A percentile compares a stretch with the other conserved stretches of the same genome.
phyloP scores from a whole-genome alignment of 2,113 vertebrate genomes.

The Cranoglanis bouderius region DNA sequence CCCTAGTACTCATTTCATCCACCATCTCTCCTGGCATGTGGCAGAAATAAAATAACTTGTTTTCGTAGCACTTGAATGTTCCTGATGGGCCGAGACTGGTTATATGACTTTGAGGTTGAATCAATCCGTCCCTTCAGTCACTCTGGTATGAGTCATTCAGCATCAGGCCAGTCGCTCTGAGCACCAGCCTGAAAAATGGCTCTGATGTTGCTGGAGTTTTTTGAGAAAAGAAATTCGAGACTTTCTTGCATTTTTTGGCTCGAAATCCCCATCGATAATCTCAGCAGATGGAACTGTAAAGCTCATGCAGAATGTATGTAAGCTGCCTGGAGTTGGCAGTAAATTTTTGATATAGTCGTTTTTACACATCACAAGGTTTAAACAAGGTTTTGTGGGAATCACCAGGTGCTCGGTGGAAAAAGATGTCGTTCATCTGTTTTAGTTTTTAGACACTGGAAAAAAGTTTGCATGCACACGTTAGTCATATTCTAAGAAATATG shows the following conservation, averaged over 20 bases:
- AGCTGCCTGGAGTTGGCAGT: background rate
- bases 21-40: background rate
- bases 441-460: background rate
- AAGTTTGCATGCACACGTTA: background rate
- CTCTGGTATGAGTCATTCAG: constrained; percentile 21
- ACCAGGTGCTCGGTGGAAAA: background rate
- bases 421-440: background rate
- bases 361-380: background rate
- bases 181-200: constrained; percentile 28
- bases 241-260: background rate
- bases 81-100: background rate
- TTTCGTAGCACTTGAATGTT: background rate
- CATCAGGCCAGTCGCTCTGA: constrained; percentile 9
- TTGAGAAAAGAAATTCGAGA: constrained; percentile 15
- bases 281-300: background rate
- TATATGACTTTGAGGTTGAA: background rate
- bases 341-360: background rate
- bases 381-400: background rate
- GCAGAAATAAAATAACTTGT: constrained; percentile 15
- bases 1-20: constrained; percentile 16
- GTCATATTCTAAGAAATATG: no score
- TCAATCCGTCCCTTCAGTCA: constrained; percentile 22
- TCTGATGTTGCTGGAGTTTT: constrained; percentile 17
- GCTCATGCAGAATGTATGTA: background rate
- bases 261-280: background rate